These are phyloP conservation scores for Sciaenops ocellatus DNA, from an alignment of 2,797 vertebrate species.

Conservation along the genomic window DNA sequence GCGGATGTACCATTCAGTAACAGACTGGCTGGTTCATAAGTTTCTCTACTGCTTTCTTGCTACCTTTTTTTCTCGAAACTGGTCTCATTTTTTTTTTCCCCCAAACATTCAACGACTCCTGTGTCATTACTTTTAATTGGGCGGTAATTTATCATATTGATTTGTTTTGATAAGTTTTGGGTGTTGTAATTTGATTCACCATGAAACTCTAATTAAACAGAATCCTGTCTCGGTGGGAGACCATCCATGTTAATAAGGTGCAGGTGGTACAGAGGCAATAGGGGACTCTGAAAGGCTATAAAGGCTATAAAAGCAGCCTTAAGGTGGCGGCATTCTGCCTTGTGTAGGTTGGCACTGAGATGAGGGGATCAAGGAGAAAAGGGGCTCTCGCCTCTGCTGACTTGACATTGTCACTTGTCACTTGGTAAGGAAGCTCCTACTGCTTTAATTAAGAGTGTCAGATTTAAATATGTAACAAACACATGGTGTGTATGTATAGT, in stretches of 20 bases:
- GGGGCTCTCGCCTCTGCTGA: slow-evolving; percentile 57
- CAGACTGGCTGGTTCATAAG: slow-evolving; percentile 39
- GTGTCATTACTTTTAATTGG: slow-evolving; percentile 52
- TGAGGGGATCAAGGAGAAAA: slow-evolving; percentile 56
- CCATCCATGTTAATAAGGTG: slow-evolving; percentile 54
- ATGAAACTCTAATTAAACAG: slow-evolving; percentile 56
- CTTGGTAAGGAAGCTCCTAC: slow-evolving; percentile 22
- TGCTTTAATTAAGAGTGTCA: slow-evolving; percentile 47
- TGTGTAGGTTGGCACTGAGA: slow-evolving; percentile 52
- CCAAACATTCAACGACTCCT: slow-evolving; percentile 37
- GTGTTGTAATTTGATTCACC: slow-evolving; percentile 55
- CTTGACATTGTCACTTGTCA: slow-evolving; percentile 48
- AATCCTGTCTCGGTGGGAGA: slow-evolving; percentile 41
- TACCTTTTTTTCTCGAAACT: slow-evolving; percentile 1
- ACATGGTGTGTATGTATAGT: neutral
- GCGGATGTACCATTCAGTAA: slow-evolving; percentile 47
- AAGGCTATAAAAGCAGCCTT: slow-evolving; percentile 74
- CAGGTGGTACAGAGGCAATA: slow-evolving; percentile 47
- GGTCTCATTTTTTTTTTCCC: slow-evolving; percentile 37
- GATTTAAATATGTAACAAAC: slow-evolving; percentile 17
- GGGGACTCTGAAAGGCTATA: slow-evolving; percentile 57
- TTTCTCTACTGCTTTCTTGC: slow-evolving; percentile 23
- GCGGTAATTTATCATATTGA: slow-evolving; percentile 49
- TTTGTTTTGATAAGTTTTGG: slow-evolving; percentile 64
- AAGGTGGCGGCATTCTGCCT: slow-evolving; percentile 86